Conservation (phyloP, 2,797 vertebrate genomes). For the Protosalanx chinensis region DNA sequence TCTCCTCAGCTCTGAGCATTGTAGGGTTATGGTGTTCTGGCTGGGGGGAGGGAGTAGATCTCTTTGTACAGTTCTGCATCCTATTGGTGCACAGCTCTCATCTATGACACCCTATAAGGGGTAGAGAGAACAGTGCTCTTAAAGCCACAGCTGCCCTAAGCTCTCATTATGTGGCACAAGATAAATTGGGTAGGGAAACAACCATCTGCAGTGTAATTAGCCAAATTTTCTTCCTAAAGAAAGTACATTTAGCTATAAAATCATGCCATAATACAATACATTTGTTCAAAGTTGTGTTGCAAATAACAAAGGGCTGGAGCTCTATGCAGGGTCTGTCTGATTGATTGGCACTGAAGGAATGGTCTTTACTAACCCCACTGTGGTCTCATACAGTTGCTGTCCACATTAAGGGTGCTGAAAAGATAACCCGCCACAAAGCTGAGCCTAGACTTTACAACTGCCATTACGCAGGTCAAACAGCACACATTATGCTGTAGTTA, state of each 20-base stretch:
- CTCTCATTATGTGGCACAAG: neutral
- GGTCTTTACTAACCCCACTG: neutral
- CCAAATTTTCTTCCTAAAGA: neutral
- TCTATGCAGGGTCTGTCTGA: neutral
- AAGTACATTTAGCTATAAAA: no score
- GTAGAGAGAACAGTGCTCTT: constrained; percentile 7
- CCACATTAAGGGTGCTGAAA: constrained; percentile 49
- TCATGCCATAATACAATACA: neutral
- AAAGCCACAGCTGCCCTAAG: constrained; percentile 29
- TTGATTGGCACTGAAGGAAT: neutral
- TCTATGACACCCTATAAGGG: constrained; percentile 46
- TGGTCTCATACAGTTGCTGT: constrained; percentile 29
- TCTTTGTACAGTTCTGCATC: constrained; percentile 47
- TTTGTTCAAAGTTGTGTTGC: neutral
- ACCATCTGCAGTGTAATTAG: neutral
- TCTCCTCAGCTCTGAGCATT: constrained; percentile 18
- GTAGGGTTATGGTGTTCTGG: constrained; percentile 45
- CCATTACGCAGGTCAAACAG: neutral
- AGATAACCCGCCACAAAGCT: neutral
- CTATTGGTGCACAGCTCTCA: constrained; percentile 43
- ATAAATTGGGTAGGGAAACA: neutral
- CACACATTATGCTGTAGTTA: neutral
- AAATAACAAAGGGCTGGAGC: neutral
- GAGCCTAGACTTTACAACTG: no score
- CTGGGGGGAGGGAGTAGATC: constrained; percentile 56